phyloP scores from a whole-genome alignment of 2,113 vertebrate genomes.

The Elephantulus edwardii region DNA sequence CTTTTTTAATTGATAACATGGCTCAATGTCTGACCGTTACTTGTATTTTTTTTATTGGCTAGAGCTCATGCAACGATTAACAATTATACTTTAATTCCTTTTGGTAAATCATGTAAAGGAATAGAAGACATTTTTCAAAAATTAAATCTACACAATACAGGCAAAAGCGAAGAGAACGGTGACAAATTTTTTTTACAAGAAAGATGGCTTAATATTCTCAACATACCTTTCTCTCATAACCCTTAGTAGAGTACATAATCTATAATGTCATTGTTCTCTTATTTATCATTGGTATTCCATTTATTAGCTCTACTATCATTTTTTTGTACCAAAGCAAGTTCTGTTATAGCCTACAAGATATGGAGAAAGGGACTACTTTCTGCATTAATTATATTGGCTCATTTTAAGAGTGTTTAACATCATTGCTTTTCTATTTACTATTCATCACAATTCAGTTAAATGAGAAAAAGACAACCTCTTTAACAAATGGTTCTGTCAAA shows the following conservation, averaged over 20 bases:
- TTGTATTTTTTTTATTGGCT: background rate
- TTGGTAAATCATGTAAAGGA: background rate
- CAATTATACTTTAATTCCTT: background rate
- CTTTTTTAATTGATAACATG: background rate
- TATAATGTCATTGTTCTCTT: background rate
- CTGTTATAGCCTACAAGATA: background rate
- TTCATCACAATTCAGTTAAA: background rate
- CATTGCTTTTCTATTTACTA: background rate
- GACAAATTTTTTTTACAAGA: conserved; percentile 45
- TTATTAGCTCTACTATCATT: background rate
- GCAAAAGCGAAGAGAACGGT: conserved; percentile 7
- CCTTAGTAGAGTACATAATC: background rate
- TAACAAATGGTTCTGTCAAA: background rate
- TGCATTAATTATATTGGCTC: background rate
- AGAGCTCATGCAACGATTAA: background rate
- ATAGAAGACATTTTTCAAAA: conserved; percentile 1
- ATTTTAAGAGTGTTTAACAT: background rate
- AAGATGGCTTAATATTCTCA: conserved; percentile 54
- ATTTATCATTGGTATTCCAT: background rate
- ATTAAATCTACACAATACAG: background rate
- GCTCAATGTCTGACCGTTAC: background rate
- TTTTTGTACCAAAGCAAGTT: background rate
- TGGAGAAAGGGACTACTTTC: background rate
- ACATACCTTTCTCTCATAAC: background rate
- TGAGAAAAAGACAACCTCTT: too few relatives aligned